phyloP scores from a whole-genome alignment of 2,888 invertebrate species.

The Tillus elongatus region DNA sequence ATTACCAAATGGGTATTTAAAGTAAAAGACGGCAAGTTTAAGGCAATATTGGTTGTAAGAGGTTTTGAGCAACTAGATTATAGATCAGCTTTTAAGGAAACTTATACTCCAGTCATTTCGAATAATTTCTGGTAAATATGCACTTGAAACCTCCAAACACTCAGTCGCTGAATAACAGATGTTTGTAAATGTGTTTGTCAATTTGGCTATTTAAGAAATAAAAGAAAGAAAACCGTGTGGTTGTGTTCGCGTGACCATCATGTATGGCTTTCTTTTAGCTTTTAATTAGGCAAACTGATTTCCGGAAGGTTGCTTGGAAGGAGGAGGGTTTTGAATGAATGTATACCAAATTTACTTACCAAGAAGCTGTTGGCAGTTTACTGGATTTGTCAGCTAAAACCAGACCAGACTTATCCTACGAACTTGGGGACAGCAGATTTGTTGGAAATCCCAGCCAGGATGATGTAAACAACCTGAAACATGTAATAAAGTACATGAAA shows the following conservation, averaged over 20 bases:
- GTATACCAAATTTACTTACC: conserved; percentile 16
- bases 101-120: conserved; percentile 11
- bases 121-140: conserved; percentile 10
- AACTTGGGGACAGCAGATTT: conserved; percentile 14
- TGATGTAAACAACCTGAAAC: conserved; percentile 15
- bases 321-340: too few relatives aligned
- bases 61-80: conserved; percentile 18
- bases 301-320: too few relatives aligned
- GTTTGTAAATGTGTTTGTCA: too few relatives aligned
- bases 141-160: too few relatives aligned
- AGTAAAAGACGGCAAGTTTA: conserved; percentile 19
- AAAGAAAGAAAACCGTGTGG: too few relatives aligned
- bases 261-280: too few relatives aligned
- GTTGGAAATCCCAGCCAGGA: conserved; percentile 15
- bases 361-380: conserved; percentile 19
- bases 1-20: conserved; percentile 21
- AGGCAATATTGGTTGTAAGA: conserved; percentile 20
- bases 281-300: too few relatives aligned
- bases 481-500: too few relatives aligned
- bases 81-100: conserved; percentile 13
- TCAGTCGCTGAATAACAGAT: too few relatives aligned
- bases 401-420: conserved; percentile 17
- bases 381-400: conserved; percentile 16
- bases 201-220: too few relatives aligned
- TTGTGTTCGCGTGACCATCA: too few relatives aligned